Conservation (phyloP, 2,113 vertebrate genomes). For the Lepidothrix coronata region DNA sequence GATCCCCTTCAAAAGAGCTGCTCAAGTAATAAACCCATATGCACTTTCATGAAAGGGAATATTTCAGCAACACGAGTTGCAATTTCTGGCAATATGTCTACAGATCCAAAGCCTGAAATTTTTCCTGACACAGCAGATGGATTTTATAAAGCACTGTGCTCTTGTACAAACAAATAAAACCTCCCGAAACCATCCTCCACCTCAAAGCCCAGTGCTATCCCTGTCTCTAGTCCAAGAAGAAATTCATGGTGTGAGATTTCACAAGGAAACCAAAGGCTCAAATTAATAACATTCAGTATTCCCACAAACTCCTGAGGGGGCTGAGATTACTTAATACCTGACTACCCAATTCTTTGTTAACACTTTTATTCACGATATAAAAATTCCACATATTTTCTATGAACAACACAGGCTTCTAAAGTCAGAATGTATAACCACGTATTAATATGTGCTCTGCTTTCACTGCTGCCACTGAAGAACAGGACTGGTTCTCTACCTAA, state of each 20-base stretch:
- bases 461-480: not conserved
- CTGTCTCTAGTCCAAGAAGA: not conserved
- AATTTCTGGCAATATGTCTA: not conserved
- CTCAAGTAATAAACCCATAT: not conserved
- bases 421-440: not conserved
- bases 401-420: not conserved
- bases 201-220: not conserved
- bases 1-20: slow-evolving; percentile 3
- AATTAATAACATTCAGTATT: not conserved
- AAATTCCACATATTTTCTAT: not conserved
- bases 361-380: not conserved
- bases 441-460: not conserved
- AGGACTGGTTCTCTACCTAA: not conserved
- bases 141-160: not conserved
- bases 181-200: not conserved
- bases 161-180: not conserved
- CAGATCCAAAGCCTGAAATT: not conserved
- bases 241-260: not conserved
- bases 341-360: not conserved
- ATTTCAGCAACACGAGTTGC: not conserved
- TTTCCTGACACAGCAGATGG: not conserved
- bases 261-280: not conserved
- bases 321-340: not conserved
- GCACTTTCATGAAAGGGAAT: slow-evolving; percentile 17
- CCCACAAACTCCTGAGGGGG: not conserved